A percentile compares a stretch with the other conserved stretches of the same genome.
Evolutionary conservation across 2,888 invertebrate genomes (phyloP).

Genomic region (Pseudanteris insignis): DNA sequence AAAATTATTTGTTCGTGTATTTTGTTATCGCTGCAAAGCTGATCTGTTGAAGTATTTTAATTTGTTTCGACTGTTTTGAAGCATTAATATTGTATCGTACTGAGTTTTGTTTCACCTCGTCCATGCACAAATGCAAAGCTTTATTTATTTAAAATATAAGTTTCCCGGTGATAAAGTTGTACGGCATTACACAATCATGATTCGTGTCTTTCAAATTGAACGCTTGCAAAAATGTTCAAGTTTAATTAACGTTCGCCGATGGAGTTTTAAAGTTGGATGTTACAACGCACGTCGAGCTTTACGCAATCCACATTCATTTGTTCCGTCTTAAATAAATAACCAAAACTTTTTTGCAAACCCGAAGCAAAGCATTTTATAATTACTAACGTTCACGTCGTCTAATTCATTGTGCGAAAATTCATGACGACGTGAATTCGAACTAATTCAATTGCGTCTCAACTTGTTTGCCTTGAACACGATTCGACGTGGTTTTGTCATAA

Average conservation of each 20-base stretch:
- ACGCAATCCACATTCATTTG: constrained; percentile 2
- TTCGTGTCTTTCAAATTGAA: constrained; percentile 15
- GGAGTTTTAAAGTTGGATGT: constrained; percentile 11
- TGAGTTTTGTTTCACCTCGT: too few species aligned
- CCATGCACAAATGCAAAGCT: too few species aligned
- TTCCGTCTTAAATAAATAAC: constrained; percentile 7
- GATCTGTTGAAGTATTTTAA: too few species aligned
- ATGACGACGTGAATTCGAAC: neutral
- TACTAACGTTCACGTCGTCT: constrained; percentile 5
- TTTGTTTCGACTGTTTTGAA: too few species aligned
- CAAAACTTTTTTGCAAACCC: constrained; percentile 1
- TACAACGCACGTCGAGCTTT: constrained; percentile 6
- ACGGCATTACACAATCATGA: constrained; percentile 3
- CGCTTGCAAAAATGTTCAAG: constrained; percentile 4
- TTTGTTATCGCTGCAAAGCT: too few species aligned
- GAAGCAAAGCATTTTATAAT: neutral
- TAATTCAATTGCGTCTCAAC: neutral
- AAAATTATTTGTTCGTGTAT: too few species aligned
- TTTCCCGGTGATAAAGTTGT: too few species aligned
- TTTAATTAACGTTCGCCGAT: constrained; percentile 16
- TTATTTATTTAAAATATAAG: too few species aligned
- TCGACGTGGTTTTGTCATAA: constrained; percentile 5
- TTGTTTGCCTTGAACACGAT: neutral
- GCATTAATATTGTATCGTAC: too few species aligned
- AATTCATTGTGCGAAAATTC: constrained; percentile 5